These are phyloP conservation scores for Acipenser transmontanus DNA, from an alignment of 2,797 vertebrate species.

Conservation along the genomic window DNA sequence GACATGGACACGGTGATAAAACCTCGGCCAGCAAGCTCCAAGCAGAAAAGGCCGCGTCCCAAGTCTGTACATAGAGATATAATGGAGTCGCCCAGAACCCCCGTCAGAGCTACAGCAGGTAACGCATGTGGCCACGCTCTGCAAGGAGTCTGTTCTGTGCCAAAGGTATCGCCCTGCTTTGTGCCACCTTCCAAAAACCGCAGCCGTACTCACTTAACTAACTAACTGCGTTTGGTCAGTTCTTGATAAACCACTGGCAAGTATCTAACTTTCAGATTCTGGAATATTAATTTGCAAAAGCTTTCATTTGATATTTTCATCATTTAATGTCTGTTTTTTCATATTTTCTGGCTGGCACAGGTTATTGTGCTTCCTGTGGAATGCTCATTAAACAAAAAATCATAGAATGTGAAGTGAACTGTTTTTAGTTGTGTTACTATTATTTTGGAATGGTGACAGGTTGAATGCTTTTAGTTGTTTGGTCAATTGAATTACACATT, in stretches of 20 bases:
- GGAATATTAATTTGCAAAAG: too few species aligned
- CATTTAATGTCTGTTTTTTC: too few species aligned
- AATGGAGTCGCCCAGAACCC: slow-evolving; percentile 84
- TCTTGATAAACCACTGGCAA: slow-evolving; percentile 1
- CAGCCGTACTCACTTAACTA: slow-evolving; percentile 26
- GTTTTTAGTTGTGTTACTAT: too few species aligned
- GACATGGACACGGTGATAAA: slow-evolving; percentile 91
- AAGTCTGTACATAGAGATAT: slow-evolving; percentile 90
- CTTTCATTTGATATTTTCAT: too few species aligned
- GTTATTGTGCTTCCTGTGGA: too few species aligned
- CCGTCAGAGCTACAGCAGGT: slow-evolving; percentile 85
- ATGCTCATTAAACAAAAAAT: too few species aligned
- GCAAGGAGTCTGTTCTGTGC: slow-evolving; percentile 46
- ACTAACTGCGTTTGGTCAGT: slow-evolving; percentile 17
- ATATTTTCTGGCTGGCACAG: too few species aligned
- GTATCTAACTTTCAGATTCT: too few species aligned
- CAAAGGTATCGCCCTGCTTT: slow-evolving; percentile 47
- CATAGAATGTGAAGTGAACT: too few species aligned
- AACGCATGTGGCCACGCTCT: slow-evolving; percentile 39
- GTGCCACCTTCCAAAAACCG: slow-evolving; percentile 35
- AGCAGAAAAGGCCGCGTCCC: slow-evolving; percentile 79
- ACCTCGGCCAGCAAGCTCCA: slow-evolving; percentile 64
- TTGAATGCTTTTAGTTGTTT: too few species aligned
- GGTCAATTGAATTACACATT: too few species aligned
- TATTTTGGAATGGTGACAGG: too few species aligned